Evolutionary conservation across 2,113 vertebrate species (phyloP).

Genomic region (Cyanoramphus novaezelandiae): DNA sequence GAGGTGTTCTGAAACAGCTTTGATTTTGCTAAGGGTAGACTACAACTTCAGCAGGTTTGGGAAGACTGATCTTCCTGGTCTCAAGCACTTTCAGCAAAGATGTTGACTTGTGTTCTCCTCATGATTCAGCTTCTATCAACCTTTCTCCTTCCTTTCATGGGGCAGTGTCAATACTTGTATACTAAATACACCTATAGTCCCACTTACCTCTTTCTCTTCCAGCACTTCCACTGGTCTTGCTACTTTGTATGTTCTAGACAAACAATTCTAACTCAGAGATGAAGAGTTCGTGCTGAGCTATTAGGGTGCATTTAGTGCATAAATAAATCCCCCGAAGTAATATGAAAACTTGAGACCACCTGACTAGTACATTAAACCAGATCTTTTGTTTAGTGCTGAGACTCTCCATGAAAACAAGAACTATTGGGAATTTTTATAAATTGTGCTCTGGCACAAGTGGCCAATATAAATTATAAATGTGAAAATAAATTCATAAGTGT

Average conservation of each 20-base stretch:
- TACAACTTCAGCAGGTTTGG: neutral
- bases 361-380: neutral
- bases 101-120: neutral
- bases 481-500: neutral
- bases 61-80: neutral
- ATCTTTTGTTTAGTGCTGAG: neutral
- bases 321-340: neutral
- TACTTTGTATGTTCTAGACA: neutral
- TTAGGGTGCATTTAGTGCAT: neutral
- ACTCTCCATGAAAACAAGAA: neutral
- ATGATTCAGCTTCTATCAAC: neutral
- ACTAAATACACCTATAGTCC: neutral
- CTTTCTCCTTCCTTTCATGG: neutral
- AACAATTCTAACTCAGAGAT: neutral
- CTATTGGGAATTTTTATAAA: neutral
- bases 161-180: neutral
- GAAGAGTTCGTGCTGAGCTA: neutral
- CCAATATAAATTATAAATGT: neutral
- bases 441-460: neutral
- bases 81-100: neutral
- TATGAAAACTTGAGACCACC: neutral
- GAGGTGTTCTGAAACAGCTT: neutral
- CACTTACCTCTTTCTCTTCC: neutral
- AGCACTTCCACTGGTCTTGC: neutral
- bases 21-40: neutral